phyloP scores from a whole-genome alignment of 1,140 invertebrate species.

The Macrocentrus cingulum region DNA sequence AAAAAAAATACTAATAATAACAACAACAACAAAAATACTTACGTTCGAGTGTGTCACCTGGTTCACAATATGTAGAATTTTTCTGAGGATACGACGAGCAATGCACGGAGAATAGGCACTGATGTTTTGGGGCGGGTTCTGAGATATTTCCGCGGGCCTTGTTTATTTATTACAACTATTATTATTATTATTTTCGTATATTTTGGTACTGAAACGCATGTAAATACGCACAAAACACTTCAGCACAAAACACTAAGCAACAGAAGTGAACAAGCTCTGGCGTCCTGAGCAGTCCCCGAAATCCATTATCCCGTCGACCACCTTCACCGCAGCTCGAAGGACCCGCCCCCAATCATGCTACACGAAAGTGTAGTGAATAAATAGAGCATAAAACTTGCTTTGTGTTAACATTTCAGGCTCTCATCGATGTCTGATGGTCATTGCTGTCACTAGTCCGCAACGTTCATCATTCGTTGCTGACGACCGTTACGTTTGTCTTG shows the following conservation, averaged over 20 bases:
- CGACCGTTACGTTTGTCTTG: not conserved
- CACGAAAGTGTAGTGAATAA: slow-evolving; percentile 53
- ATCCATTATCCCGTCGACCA: slow-evolving; percentile 21
- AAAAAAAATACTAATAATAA: not conserved
- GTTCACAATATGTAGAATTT: slow-evolving; percentile 11
- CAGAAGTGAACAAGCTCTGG: slow-evolving; percentile 23
- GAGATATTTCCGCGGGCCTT: slow-evolving; percentile 39
- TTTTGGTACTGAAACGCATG: not conserved
- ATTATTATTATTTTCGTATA: not conserved
- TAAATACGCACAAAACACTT: not conserved
- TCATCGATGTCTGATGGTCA: slow-evolving; percentile 35
- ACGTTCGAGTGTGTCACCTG: slow-evolving; percentile 12
- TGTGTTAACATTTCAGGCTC: slow-evolving; percentile 49
- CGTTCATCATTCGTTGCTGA: slow-evolving; percentile 1
- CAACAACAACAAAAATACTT: not conserved
- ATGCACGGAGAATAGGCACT: slow-evolving; percentile 44
- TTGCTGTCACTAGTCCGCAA: slow-evolving; percentile 4
- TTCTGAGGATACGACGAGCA: slow-evolving; percentile 30
- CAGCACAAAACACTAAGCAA: slow-evolving; percentile 23
- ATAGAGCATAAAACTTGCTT: slow-evolving; percentile 53
- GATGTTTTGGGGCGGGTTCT: slow-evolving; percentile 42
- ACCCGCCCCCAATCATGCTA: slow-evolving; percentile 51
- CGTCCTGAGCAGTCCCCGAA: slow-evolving; percentile 20
- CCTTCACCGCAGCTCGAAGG: slow-evolving; percentile 44
- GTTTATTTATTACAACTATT: slow-evolving; percentile 15